Base-by-base conservation (phyloP, 1,140 invertebrate species). In the Micrasema longulum region DNA sequence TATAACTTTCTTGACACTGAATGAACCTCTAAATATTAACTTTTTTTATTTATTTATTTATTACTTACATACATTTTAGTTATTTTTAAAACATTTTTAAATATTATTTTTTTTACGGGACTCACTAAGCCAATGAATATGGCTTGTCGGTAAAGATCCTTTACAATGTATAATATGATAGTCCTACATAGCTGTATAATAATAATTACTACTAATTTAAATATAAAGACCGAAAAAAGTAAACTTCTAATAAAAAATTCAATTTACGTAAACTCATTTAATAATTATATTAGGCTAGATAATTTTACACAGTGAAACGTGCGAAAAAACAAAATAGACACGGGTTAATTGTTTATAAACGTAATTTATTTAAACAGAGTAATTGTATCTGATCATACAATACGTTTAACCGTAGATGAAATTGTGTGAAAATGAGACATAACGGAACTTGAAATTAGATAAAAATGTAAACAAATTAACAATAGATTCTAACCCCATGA, bases 291-390 rank as follows among this genome's bases (percentile, higher is more conserved):
- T 48, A 20, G 14, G 47, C 11, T 18, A 16, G 9, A 1, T 4
- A 22, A 9, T 60, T 38, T 38, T 60, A 35, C 36, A 20, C 35
- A 4, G n/a, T n/a, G n/a, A n/a, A n/a, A 7, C 55, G 55, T 60
- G 55, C 36, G 55, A 60, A 60, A 38, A 38, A 11, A 2, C 55
- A 60, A 60, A 38, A 60, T 36, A 38, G 9, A 18, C 35, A 41
- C 35, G 20, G 55, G 50, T 22, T 35, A 53, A 53, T 53, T 53
- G 23, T 53, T 22, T 53, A 53, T 22, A 12, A 26, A 53, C 3
- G 3, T 31, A 31, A 31, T 26, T 53, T 53, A 53, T 53, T 53
- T 53, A 53, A 53, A 53, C 26, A 53, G 50, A 60, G 35, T 60
- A 60, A 60, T 60, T 60, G 18, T 22, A 16, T 41, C 7, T 16